These are phyloP conservation scores for Eretmochelys imbricata DNA, from an alignment of 2,113 vertebrate species.

Conservation along the genomic window DNA sequence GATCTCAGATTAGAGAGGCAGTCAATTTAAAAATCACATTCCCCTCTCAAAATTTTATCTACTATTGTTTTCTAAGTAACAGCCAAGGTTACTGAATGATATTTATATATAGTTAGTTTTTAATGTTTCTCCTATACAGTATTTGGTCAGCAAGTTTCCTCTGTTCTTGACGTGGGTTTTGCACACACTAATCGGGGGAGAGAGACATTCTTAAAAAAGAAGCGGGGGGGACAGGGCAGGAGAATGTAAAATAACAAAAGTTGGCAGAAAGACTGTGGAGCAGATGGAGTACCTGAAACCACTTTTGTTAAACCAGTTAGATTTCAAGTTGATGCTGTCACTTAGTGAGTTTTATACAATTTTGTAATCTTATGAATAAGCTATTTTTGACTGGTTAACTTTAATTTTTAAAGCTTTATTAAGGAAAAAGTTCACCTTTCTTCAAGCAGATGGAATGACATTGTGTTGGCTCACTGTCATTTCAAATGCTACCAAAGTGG, in stretches of 20 bases:
- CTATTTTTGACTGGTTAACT: not conserved
- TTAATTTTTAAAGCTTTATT: not conserved
- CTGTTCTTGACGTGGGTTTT: not conserved
- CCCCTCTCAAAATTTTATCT: not conserved
- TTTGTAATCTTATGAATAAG: not conserved
- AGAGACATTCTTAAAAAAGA: not conserved
- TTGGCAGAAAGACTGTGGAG: not conserved
- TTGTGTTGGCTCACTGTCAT: not conserved
- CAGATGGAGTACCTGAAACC: not conserved
- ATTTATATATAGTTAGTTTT: not conserved
- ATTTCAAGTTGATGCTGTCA: not conserved
- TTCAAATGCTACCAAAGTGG: not conserved
- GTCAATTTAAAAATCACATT: not conserved
- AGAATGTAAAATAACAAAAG: not conserved
- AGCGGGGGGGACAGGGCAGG: accelerated
- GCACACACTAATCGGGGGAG: not conserved
- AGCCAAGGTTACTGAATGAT: not conserved
- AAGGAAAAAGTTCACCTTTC: not conserved
- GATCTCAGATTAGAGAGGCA: not conserved
- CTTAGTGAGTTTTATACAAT: not conserved
- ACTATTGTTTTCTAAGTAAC: not conserved
- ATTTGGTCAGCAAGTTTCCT: not conserved
- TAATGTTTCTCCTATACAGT: not conserved
- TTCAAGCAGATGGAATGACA: not conserved
- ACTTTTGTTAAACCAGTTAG: not conserved